Evolutionary conservation across 2,797 vertebrate genomes (phyloP), one percentile per base, ranked within the genome.

Genomic region (Micrastur ruficollis): DNA sequence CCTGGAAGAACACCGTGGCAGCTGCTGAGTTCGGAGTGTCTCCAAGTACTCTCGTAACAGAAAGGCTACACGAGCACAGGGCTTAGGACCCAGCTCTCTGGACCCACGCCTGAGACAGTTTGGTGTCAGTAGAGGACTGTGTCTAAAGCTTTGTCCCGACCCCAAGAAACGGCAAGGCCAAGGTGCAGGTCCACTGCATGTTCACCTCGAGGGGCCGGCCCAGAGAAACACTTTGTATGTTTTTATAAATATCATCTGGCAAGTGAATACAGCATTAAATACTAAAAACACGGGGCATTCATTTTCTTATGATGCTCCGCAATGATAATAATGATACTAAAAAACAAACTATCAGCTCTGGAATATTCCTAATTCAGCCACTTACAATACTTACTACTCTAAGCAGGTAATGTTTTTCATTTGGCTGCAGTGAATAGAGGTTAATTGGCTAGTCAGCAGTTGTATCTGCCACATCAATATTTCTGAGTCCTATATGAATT

Each of bases 321-420:
- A 74, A 68, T 32, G 20, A 68, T 58, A 47, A 79, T 27, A 78
- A 65, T 3, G 19, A 40, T 32, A 40, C n/a, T 55, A 81, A 86
- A 96, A 83, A 58, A 34, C 0, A 1, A 88, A 53, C 72, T 65
- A 58, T 67, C 44, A 27, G 2, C 59, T 66, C 79, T 36, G 40
- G n/a, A 81, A 78, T 68, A 78, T 71, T 93, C 38, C 71, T 89
- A 92, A 72, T 89, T 93, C 65, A 62, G 68, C 22, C 79, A 91
- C 66, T 91, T 68, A n/a, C 0, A 86, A 71, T 46, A 68, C 46
- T 80, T 74, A 44, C 71, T 68, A 78, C 79, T 34, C 61, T 80
- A 91, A 81, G 85, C 25, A 97, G 82, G 80, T 81, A 94, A 86
- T 88, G 68, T 19, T 91, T 93, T 88, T 53, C 38, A 66, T 82